Conservation (phyloP, 2,888 invertebrate species). For the Panopea generosa region DNA sequence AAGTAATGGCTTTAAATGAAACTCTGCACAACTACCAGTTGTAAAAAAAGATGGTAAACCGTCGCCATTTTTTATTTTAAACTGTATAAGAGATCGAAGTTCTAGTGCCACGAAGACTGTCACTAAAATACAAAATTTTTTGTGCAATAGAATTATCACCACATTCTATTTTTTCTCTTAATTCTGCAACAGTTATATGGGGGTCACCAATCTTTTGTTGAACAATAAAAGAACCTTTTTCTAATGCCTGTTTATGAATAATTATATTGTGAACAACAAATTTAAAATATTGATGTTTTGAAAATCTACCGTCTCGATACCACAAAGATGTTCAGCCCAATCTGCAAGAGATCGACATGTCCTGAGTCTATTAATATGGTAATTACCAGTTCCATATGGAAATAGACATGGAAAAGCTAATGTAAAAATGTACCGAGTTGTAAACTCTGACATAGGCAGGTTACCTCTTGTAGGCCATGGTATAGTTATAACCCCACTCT, state of each 20-base stretch:
- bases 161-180: conserved; percentile 45
- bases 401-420: conserved; percentile 62
- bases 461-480: conserved; percentile 62
- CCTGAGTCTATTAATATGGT: not conserved
- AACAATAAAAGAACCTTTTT: conserved; percentile 51
- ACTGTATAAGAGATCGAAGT: conserved; percentile 44
- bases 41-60: conserved; percentile 67
- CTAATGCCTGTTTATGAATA: conserved; percentile 55
- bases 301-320: conserved; percentile 58
- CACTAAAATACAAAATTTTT: conserved; percentile 58
- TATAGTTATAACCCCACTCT: conserved; percentile 18
- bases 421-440: conserved; percentile 57
- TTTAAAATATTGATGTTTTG: conserved; percentile 56
- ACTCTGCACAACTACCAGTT: conserved; percentile 69
- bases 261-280: conserved; percentile 65
- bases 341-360: not conserved
- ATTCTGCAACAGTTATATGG: conserved; percentile 48
- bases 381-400: conserved; percentile 24
- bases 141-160: conserved; percentile 46
- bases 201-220: conserved; percentile 63
- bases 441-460: conserved; percentile 59
- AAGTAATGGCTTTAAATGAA: conserved; percentile 65
- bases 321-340: conserved; percentile 39
- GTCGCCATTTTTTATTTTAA: conserved; percentile 46
- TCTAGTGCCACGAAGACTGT: conserved; percentile 53